These are phyloP conservation scores for Amia ocellicauda DNA, from an alignment of 2,113 vertebrate genomes.

Conservation along the genomic window DNA sequence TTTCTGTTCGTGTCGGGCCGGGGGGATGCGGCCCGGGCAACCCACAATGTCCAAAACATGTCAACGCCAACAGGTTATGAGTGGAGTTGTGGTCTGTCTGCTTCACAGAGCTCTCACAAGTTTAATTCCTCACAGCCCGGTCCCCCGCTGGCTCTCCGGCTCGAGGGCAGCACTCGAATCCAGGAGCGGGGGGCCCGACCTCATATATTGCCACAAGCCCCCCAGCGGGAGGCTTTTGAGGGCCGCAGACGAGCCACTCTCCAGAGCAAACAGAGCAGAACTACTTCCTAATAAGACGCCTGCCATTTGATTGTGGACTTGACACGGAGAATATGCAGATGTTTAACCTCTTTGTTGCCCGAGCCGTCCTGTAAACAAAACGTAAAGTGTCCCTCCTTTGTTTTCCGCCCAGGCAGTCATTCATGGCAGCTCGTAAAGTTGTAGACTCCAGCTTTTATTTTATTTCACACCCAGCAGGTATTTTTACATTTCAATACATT, in stretches of 20 bases:
- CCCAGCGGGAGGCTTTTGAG: constrained; percentile 52
- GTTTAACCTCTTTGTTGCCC: constrained; percentile 18
- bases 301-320: constrained; percentile 42
- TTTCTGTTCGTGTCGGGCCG: neutral
- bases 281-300: constrained; percentile 54
- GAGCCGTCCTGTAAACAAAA: neutral
- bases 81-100: neutral
- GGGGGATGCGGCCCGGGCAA: neutral
- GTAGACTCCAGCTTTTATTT: neutral
- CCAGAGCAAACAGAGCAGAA: constrained; percentile 52
- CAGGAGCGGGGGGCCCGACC: constrained; percentile 42
- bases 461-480: constrained; percentile 12
- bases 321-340: constrained; percentile 33
- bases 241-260: constrained; percentile 53
- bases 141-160: constrained; percentile 57
- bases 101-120: constrained; percentile 11
- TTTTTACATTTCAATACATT: too few species aligned
- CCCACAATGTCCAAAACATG: neutral
- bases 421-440: constrained; percentile 16
- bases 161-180: constrained; percentile 47
- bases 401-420: constrained; percentile 18
- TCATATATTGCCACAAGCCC: constrained; percentile 44
- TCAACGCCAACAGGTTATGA: neutral
- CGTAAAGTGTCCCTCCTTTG: constrained; percentile 19
- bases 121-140: constrained; percentile 66